Evolutionary conservation across 2,888 invertebrate genomes (phyloP).

Genomic region (Microctonus hyperodae): DNA sequence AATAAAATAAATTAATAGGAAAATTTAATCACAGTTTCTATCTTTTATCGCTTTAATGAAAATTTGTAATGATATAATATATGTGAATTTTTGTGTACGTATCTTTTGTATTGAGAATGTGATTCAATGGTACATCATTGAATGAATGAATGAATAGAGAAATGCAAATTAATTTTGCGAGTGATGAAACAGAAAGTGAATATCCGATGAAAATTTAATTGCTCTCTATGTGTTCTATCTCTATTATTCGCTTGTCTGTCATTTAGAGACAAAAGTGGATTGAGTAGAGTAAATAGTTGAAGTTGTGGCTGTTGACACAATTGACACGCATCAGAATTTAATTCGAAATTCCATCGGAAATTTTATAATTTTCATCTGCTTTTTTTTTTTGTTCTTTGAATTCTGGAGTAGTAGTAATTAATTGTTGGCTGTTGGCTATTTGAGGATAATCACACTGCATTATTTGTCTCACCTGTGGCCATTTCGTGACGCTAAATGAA

Average conservation of each 20-base stretch:
- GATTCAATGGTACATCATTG: background rate
- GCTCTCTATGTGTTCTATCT: background rate
- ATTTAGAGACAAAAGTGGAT: background rate
- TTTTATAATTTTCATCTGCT: no score
- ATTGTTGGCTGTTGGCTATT: background rate
- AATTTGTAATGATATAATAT: no score
- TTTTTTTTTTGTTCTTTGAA: background rate
- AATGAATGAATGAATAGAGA: background rate
- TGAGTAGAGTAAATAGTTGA: background rate
- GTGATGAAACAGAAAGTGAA: background rate
- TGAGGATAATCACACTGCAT: background rate
- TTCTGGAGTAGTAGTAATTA: background rate
- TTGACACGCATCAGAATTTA: background rate
- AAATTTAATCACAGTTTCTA: background rate
- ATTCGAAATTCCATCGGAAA: background rate
- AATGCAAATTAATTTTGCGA: background rate
- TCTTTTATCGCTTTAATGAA: background rate
- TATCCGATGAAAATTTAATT: background rate
- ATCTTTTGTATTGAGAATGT: background rate
- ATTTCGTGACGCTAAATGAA: slow-evolving; percentile 93
- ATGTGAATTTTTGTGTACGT: no score
- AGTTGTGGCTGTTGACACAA: background rate
- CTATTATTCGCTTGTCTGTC: background rate
- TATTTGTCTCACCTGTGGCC: slow-evolving; percentile 79
- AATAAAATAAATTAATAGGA: no score